A percentile compares a stretch with the other conserved stretches of the same genome.
phyloP scores from a whole-genome alignment of 1,140 invertebrate species.

The Ips typographus region DNA sequence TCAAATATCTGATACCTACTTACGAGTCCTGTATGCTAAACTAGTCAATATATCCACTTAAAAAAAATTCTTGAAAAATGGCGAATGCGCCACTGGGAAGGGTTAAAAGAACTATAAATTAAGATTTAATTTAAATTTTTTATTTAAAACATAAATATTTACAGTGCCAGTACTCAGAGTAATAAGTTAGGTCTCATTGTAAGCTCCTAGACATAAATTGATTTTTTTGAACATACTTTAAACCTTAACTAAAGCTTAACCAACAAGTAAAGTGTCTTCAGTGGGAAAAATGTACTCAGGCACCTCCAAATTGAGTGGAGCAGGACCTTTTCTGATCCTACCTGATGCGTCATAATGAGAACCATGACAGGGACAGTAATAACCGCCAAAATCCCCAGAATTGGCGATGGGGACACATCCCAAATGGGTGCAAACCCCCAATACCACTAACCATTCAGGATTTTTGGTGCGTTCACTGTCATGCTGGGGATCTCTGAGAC shows the following conservation, averaged over 20 bases:
- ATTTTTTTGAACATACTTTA: too few relatives aligned
- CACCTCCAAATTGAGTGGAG: constrained; percentile 95
- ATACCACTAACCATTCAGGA: constrained; percentile 90
- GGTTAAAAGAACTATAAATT: too few relatives aligned
- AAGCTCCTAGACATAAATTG: too few relatives aligned
- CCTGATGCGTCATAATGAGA: constrained; percentile 98
- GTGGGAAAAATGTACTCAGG: constrained; percentile 80
- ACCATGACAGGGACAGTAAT: constrained; percentile 99
- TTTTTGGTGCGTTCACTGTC: constrained; percentile 79
- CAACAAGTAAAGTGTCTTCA: constrained; percentile 76
- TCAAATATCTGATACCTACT: constrained; percentile 96
- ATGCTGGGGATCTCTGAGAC: constrained; percentile 84
- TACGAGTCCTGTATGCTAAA: constrained; percentile 92
- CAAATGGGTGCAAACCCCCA: constrained; percentile 98
- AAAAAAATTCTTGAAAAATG: too few relatives aligned
- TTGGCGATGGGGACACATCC: constrained; percentile 96
- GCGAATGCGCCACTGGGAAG: too few relatives aligned
- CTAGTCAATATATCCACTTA: constrained; percentile 49
- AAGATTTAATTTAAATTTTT: too few relatives aligned
- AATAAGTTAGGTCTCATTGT: too few relatives aligned
- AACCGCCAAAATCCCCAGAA: constrained; percentile 90
- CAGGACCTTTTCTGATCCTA: constrained; percentile 96
- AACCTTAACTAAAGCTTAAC: constrained; percentile 56
- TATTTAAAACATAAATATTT: too few relatives aligned
- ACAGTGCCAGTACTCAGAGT: too few relatives aligned